Percentiles rank a stretch among this genome's conserved stretches.
These are phyloP conservation scores for Aphis gossypii DNA, from an alignment of 1,140 invertebrate genomes.

Conservation along the genomic window DNA sequence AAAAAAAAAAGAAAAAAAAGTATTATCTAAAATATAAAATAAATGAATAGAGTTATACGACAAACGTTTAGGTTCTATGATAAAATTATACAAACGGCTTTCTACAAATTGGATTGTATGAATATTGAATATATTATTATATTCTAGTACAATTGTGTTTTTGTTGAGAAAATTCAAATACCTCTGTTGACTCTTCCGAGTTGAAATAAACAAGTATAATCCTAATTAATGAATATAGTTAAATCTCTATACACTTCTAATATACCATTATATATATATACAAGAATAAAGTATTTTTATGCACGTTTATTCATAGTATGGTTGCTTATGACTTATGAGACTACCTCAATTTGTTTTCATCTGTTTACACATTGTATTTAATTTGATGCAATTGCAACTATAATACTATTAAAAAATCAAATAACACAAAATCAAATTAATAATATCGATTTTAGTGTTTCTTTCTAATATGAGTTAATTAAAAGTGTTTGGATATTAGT, in stretches of 20 bases:
- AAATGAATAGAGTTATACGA: neutral
- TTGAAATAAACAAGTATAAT: neutral
- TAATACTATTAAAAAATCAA: neutral
- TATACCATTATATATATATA: neutral
- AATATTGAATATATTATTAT: neutral
- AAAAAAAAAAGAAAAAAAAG: neutral
- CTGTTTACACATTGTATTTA: neutral
- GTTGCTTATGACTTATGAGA: neutral
- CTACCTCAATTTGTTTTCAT: neutral
- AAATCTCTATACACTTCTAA: neutral
- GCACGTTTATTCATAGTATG: neutral
- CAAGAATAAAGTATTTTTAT: neutral
- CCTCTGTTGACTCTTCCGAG: neutral
- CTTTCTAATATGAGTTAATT: neutral
- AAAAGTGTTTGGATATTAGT: neutral
- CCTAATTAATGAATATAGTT: neutral
- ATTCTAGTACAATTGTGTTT: neutral
- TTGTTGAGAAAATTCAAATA: neutral
- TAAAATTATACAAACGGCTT: neutral
- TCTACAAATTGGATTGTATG: constrained; percentile 15
- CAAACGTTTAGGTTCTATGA: neutral
- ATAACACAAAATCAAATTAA: neutral
- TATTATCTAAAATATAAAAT: neutral
- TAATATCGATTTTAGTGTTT: neutral
- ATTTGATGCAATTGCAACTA: neutral